A percentile compares a stretch with the other conserved stretches of the same genome.
Evolutionary conservation across 2,888 invertebrate species (phyloP).

Genomic region (Microplitis deprimator): DNA sequence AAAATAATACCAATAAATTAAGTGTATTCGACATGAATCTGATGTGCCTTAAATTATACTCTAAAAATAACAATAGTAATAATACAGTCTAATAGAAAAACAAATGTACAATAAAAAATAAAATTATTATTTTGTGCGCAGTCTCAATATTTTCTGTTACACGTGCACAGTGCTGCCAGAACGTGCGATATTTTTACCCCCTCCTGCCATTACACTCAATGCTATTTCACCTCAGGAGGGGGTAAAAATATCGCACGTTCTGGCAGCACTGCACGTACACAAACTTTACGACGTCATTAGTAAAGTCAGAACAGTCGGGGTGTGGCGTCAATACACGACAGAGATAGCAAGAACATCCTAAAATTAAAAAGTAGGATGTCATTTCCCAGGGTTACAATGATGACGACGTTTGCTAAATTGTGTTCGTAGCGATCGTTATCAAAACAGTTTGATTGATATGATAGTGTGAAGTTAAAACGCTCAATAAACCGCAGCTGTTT

Average conservation of each 20-base stretch:
- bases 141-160: background rate
- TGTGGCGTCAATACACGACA: constrained; percentile 9
- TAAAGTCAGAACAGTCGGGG: background rate
- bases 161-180: too few relatives aligned
- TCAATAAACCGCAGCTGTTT: constrained; percentile 7
- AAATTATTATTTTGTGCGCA: background rate
- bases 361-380: background rate
- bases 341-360: background rate
- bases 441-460: constrained; percentile 5
- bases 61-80: background rate
- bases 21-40: too few relatives aligned
- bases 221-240: too few relatives aligned
- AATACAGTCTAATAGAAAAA: background rate
- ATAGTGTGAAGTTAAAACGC: constrained; percentile 9
- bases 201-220: too few relatives aligned
- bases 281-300: background rate
- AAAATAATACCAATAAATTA: too few relatives aligned
- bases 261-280: too few relatives aligned
- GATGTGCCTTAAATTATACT: too few relatives aligned
- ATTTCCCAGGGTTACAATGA: background rate
- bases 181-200: too few relatives aligned
- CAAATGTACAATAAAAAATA: background rate
- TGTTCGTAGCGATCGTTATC: constrained; percentile 7
- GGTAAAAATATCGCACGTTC: too few relatives aligned
- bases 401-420: constrained; percentile 4